phyloP scores from a whole-genome alignment of 2,888 invertebrate species.

The Helleia helle region DNA sequence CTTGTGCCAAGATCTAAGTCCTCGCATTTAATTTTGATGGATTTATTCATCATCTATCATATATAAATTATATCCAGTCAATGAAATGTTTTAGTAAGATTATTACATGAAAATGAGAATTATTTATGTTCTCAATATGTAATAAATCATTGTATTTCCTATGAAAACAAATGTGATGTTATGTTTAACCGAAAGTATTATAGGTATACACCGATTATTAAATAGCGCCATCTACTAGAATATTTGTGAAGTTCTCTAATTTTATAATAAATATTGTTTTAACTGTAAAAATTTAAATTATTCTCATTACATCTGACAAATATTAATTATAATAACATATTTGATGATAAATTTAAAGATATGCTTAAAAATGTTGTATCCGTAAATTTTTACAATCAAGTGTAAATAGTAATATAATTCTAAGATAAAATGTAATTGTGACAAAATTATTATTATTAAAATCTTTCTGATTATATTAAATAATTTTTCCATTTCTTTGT shows the following conservation, averaged over 20 bases:
- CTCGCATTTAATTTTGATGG: conserved; percentile 44
- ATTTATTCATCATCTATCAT: neutral
- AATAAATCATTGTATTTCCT: too few species aligned
- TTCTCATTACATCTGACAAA: too few species aligned
- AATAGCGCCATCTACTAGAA: too few species aligned
- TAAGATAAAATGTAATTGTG: conserved; percentile 3
- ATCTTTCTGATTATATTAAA: conserved; percentile 4
- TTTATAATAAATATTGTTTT: too few species aligned
- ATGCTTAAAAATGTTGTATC: too few species aligned
- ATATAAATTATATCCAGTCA: conserved; percentile 4
- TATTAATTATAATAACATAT: too few species aligned
- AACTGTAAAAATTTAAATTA: too few species aligned
- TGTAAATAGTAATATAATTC: neutral
- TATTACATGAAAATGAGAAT: too few species aligned
- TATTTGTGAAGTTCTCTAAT: too few species aligned
- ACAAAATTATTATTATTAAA: neutral
- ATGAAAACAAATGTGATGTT: too few species aligned
- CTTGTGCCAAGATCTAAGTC: conserved; percentile 56
- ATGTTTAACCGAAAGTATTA: neutral
- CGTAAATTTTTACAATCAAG: neutral
- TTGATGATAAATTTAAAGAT: too few species aligned
- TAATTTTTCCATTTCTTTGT: conserved; percentile 13
- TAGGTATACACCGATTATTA: too few species aligned
- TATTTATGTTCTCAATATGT: neutral
- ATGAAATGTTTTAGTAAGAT: neutral